Evolutionary conservation across 2,797 vertebrate genomes (phyloP), one percentile per base, ranked within the genome.

Genomic region (Fringilla coelebs): DNA sequence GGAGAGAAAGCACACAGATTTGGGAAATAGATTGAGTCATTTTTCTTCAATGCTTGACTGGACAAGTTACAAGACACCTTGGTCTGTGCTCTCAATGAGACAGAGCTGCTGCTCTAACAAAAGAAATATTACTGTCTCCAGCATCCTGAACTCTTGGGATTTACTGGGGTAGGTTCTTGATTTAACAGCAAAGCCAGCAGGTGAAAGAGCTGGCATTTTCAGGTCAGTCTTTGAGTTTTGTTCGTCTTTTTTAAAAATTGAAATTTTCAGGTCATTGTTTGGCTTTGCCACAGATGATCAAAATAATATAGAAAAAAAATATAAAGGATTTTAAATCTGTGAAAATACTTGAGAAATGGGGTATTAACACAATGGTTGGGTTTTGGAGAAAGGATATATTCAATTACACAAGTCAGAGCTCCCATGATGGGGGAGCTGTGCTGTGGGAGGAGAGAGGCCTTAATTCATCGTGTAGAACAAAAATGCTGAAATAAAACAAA

Each of bases 1-100:
- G 93, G 73, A 82, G 92, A 93, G 91, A 96, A 97, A 96, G 85
- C 61, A 90, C 79, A 89, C 83, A 80, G 85, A 90, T 96, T 96
- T 97, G 97, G 93, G 26, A 82, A 96, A 96, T 92, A 65, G 80
- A 96, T 96, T 89, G 94, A 97, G 81, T 81, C 60, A 96, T 97
- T 97, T 98, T 97, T 98, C 95, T 96, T 96, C 83, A 85, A 13
- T 94, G 94, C 95, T 96, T 96, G 95, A 85, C 84, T 96, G 92
- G 90, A 76, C 92, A 95, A 94, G 85, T 84, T 94, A 87, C 91
- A 96, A 90, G 83, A 94, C 80, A 92, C 77, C 86, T 75, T 95
- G 95, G 72, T 89, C 51, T 94, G 75, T 82, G 60, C 79, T 95
- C 96, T 95, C 96, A 96, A 89, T 6, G 67, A 97, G 89, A 62